Percentiles rank a stretch among this genome's conserved stretches.
Conservation (phyloP, 2,113 vertebrate species). For the Smithornis capensis region DNA sequence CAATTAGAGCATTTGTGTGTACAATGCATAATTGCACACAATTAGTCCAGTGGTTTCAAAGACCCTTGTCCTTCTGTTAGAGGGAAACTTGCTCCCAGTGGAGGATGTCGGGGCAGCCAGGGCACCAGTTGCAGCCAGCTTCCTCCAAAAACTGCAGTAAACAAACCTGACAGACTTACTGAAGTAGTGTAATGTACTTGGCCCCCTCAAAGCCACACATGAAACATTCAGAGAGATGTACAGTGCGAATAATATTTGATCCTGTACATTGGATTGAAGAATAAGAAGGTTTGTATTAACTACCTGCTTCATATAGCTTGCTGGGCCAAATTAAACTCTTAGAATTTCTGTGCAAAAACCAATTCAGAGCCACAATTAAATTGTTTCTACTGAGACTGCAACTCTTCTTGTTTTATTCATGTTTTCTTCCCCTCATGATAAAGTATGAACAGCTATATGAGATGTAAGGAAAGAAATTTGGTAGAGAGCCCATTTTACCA, state of each 20-base stretch:
- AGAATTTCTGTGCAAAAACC: not conserved
- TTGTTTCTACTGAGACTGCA: not conserved
- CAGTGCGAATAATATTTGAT: not conserved
- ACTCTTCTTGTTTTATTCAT: not conserved
- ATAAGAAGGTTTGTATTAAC: not conserved
- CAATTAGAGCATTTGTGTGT: not conserved
- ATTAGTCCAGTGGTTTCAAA: not conserved
- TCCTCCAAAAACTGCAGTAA: not conserved
- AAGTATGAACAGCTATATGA: not conserved
- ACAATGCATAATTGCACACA: accelerated
- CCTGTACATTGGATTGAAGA: accelerated
- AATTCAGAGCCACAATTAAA: not conserved
- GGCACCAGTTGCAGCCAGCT: not conserved
- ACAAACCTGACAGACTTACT: not conserved
- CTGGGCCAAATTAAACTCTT: not conserved
- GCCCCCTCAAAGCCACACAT: not conserved
- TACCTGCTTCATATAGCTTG: not conserved
- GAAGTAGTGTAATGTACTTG: not conserved
- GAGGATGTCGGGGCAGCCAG: accelerated
- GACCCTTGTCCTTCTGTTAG: not conserved
- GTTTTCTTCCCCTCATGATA: not conserved
- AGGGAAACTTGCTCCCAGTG: accelerated
- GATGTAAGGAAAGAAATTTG: not conserved
- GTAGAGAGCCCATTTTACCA: not conserved
- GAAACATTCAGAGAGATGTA: not conserved